Base-by-base conservation (phyloP, 2,113 vertebrate genomes). In the Empidonax traillii region DNA sequence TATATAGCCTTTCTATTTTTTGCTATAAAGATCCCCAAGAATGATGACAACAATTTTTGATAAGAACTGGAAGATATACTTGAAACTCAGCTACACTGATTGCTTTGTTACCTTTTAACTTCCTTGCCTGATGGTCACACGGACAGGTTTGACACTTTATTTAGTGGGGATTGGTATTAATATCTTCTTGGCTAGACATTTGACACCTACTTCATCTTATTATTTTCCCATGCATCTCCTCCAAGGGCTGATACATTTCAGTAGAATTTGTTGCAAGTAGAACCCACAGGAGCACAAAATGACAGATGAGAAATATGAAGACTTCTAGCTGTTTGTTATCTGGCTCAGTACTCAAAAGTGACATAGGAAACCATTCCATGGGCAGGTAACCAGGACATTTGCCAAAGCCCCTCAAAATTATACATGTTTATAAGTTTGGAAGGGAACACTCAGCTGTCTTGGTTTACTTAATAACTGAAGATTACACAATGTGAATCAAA, bases 61-160 rank as follows among this genome's bases (percentile, higher is more conserved):
- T 82, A 88, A 87, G 66, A 93, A 49, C 23, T 72, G n/a, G 77
- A 73, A 92, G 52, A 86, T 8, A 39, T n/a, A 82, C 68, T 39
- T 76, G 73, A 33, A 88, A 94, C 25, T 77, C 68, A 74, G 49
- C 51, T 63, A n/a, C 59, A 53, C 46, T 74, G 84, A 89, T 94
- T 91, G 89, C 72, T 86, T 81, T 86, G 75, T 72, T 84, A 83
- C 71, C 87, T 94, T 85, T 94, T 91, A 85, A 56, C 82, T 80
- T 84, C 79, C 89, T 63, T 92, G 51, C 58, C 84, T 88, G 88
- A 86, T 86, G 90, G 94, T 80, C 85, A 77, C 23, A 67, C 12
- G 87, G 93, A 94, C 53, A 93, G 53, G 27, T 77, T 31, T 95
- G 91, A 91, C 67, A 89, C 21, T 49, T 83, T 91, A 86, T 89